phyloP scores from a whole-genome alignment of 2,888 invertebrate genomes.

The Agriopis leucophaearia region DNA sequence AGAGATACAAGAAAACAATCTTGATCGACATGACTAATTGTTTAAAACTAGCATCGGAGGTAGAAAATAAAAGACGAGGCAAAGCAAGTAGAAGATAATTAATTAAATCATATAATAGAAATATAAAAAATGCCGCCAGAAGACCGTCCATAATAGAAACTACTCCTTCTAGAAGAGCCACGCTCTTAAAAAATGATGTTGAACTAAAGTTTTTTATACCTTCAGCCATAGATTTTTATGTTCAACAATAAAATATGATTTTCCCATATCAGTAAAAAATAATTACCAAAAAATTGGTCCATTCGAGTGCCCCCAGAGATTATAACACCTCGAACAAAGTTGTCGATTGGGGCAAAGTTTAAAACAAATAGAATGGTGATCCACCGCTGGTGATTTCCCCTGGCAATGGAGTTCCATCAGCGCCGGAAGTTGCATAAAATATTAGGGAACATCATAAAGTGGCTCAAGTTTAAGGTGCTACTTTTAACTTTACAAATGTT shows the following conservation, averaged over 20 bases:
- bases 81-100: too few species aligned
- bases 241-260: background rate
- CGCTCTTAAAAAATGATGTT: too few species aligned
- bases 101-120: too few species aligned
- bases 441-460: constrained; percentile 15
- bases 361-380: constrained; percentile 51
- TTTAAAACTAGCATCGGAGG: too few species aligned
- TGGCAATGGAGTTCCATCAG: constrained; percentile 67
- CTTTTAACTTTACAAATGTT: constrained; percentile 8
- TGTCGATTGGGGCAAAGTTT: constrained; percentile 44
- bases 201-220: too few species aligned
- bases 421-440: constrained; percentile 41
- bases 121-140: too few species aligned
- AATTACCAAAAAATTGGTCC: constrained; percentile 18
- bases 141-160: too few species aligned
- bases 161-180: too few species aligned
- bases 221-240: too few species aligned
- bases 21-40: too few species aligned
- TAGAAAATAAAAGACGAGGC: too few species aligned
- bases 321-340: constrained; percentile 30
- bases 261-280: background rate
- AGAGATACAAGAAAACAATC: too few species aligned
- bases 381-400: constrained; percentile 70
- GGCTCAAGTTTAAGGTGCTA: constrained; percentile 4
- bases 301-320: constrained; percentile 25